Evolutionary conservation across 2,113 vertebrate species (phyloP).

Genomic region (Rhinoderma darwinii): DNA sequence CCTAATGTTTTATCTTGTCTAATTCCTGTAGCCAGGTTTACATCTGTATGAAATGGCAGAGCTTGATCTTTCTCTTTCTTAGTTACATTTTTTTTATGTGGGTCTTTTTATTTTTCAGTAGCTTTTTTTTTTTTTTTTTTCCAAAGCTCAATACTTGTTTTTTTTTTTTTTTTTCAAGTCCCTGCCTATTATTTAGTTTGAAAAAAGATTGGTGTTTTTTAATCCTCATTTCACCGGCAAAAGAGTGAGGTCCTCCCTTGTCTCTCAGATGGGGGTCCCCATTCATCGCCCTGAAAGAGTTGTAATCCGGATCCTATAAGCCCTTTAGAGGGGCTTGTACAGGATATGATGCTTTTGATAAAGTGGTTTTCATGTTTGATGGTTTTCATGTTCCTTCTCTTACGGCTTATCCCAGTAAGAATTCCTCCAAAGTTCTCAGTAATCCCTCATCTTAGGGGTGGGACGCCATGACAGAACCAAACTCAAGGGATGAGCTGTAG

Average conservation of each 20-base stretch:
- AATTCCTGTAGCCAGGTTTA: not conserved
- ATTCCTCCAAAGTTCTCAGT: constrained; percentile 59
- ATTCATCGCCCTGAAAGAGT: constrained; percentile 60
- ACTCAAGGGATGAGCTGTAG: constrained; percentile 48
- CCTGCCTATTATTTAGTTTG: constrained; percentile 55
- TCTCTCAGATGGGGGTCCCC: constrained; percentile 49
- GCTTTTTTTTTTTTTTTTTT: constrained; percentile 25
- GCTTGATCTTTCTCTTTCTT: constrained; percentile 18
- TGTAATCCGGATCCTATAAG: constrained; percentile 61
- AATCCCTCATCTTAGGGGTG: constrained; percentile 59
- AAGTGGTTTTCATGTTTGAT: constrained; percentile 60
- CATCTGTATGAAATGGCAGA: not conserved
- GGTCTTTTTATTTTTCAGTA: constrained; percentile 20
- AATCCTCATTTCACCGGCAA: constrained; percentile 56
- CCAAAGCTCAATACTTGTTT: constrained; percentile 36
- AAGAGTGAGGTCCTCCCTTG: constrained; percentile 57
- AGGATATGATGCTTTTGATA: constrained; percentile 61
- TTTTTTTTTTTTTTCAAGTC: constrained; percentile 40
- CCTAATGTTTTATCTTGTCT: not conserved
- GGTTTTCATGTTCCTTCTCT: constrained; percentile 59
- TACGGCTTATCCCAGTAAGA: constrained; percentile 58
- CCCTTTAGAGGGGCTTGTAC: constrained; percentile 60
- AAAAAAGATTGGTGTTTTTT: constrained; percentile 57
- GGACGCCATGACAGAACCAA: constrained; percentile 54
- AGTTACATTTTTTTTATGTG: not conserved